Evolutionary conservation across 2,113 vertebrate genomes (phyloP).

Genomic region (Siniperca chuatsi): DNA sequence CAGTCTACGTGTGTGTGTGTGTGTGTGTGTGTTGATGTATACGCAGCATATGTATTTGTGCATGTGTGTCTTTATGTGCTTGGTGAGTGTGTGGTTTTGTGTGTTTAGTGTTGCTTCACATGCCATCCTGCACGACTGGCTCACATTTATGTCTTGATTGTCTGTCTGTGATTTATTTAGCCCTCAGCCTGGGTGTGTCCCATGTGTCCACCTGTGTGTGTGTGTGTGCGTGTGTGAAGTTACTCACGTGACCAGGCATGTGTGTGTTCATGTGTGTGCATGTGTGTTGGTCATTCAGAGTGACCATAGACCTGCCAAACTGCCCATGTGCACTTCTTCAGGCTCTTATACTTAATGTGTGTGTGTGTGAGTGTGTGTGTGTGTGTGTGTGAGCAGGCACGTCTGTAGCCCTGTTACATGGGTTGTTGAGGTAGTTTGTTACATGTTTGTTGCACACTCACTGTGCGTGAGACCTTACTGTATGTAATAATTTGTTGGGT

Average conservation of each 20-base stretch:
- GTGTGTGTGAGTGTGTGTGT: conserved; percentile 1
- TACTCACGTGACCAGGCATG: conserved; percentile 9
- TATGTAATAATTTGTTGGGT: conserved; percentile 58
- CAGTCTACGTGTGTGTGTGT: conserved; percentile 22
- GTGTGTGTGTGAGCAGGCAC: not conserved
- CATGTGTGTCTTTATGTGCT: not conserved
- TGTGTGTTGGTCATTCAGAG: conserved; percentile 27
- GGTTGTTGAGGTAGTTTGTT: conserved; percentile 11
- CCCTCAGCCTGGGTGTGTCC: conserved; percentile 4
- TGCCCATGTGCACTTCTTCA: conserved; percentile 2
- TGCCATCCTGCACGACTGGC: not conserved
- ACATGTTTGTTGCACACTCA: conserved; percentile 16
- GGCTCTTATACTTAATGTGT: not conserved
- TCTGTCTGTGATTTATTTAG: conserved; percentile 52
- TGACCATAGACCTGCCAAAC: conserved; percentile 38
- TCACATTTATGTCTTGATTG: conserved; percentile 49
- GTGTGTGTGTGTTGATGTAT: conserved; percentile 6
- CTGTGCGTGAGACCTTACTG: conserved; percentile 16
- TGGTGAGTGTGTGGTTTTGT: not conserved
- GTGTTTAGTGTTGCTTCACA: conserved; percentile 10
- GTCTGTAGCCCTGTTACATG: not conserved
- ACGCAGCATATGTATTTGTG: not conserved
- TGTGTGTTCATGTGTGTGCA: not conserved
- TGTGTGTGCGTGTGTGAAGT: conserved; percentile 14
- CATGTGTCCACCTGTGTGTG: conserved; percentile 12